These are phyloP conservation scores for Mystacornis crossleyi DNA, from an alignment of 2,113 vertebrate genomes.

Conservation along the genomic window DNA sequence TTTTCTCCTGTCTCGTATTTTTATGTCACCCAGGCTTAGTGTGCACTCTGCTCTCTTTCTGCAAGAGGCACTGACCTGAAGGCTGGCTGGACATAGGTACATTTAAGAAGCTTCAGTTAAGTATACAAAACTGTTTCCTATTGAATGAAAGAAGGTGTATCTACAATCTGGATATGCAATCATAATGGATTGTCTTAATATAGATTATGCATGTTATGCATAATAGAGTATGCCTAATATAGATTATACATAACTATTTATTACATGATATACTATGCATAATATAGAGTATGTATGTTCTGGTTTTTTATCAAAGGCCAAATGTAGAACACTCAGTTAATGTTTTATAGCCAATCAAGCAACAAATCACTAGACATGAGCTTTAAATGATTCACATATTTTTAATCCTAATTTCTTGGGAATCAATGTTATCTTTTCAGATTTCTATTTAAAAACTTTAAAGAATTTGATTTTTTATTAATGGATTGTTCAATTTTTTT, in stretches of 20 bases:
- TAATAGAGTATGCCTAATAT: background rate
- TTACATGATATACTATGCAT: background rate
- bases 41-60: background rate
- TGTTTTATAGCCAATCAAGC: background rate
- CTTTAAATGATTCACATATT: background rate
- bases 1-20: rapidly evolving
- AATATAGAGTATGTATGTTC: background rate
- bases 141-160: background rate
- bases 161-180: background rate
- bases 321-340: background rate
- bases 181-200: background rate
- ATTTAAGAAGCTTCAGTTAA: background rate
- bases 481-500: background rate
- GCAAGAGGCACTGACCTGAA: no score
- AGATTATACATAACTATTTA: background rate
- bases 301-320: background rate
- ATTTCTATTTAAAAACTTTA: background rate
- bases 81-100: background rate
- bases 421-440: background rate
- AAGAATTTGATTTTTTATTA: background rate
- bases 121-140: background rate
- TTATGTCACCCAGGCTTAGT: background rate
- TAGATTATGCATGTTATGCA: background rate
- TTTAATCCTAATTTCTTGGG: background rate
- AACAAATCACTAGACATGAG: background rate